Percentiles rank a stretch among this genome's conserved stretches.
Evolutionary conservation across 1,140 invertebrate species (phyloP).

Genomic region (Myzus persicae): DNA sequence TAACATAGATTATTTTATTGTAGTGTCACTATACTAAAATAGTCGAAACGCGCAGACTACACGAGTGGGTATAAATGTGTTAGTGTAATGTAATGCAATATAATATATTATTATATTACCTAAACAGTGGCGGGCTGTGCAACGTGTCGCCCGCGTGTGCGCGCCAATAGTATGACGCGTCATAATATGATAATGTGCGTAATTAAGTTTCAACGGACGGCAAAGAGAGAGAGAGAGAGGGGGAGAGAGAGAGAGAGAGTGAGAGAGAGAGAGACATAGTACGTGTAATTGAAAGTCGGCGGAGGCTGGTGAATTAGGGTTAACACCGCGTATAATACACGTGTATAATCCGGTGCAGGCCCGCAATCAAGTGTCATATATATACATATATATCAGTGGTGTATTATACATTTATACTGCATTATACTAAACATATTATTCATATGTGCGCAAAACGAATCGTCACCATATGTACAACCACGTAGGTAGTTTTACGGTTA

Average conservation of each 20-base stretch:
- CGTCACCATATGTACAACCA: neutral
- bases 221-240: neutral
- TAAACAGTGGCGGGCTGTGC: neutral
- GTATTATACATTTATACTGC: too few species aligned
- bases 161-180: neutral
- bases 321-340: constrained; percentile 16
- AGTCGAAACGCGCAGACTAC: neutral
- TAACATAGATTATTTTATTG: neutral
- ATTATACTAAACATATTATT: neutral
- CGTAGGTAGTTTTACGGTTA: neutral
- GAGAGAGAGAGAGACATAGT: neutral
- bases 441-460: neutral
- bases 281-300: neutral
- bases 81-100: neutral
- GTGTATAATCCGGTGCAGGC: neutral
- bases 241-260: too few species aligned
- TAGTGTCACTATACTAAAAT: neutral
- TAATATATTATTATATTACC: constrained; percentile 11
- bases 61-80: neutral
- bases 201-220: constrained; percentile 15
- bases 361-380: neutral
- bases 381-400: neutral
- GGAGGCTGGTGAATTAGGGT: neutral
- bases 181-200: neutral
- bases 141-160: neutral